Evolutionary conservation across 2,888 invertebrate genomes (phyloP), one percentile per base, ranked within the genome.

Genomic region (Epicampocera succincta): DNA sequence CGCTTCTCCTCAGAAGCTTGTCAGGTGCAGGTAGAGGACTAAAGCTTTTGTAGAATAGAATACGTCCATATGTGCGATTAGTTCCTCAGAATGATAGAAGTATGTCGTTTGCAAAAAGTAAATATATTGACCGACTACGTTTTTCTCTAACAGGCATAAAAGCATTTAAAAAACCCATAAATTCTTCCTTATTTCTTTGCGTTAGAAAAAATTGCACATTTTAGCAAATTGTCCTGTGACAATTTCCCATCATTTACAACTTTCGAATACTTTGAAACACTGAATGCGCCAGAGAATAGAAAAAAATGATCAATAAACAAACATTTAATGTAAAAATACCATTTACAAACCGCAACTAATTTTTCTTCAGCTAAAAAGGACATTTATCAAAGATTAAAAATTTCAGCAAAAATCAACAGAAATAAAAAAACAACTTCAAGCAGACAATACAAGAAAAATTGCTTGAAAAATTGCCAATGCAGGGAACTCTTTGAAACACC

Each of bases 241-340:
- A 72, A 72, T 72, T 61, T 52, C 3, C 6, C 9, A 42, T 40
- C 50, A 40, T 48, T 60, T 40, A 25, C 48, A 71, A 60, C 19
- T 46, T 48, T 25, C 71, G 50, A 72, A 50, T n/a, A 19, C 40
- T 71, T 50, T n/a, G n/a, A n/a, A n/a, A n/a, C 29, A 50, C 38
- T 48, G 60, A 48, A 13, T 13, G 11, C 2, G 5, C 29, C 33
- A 50, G 3, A 29, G 50, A 19, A 48, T n/a, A n/a, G 4, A 17
- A 12, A 38, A 19, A 38, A 3, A 12, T 19, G 13, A 21, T 50
- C 12, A 13, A 21, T 60, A 46, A 60, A 71, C 74, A 84, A 84
- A 84, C 76, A 84, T 80, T 80, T 72, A 33, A 33, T 60, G 54
- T 74, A 84, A 73, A 84, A 50, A 79, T 56, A 54, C 56, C 65